Evolutionary conservation across 2,797 vertebrate genomes (phyloP), one percentile per base, ranked within the genome.

Genomic region (Microctenopoma stevenorrisi): DNA sequence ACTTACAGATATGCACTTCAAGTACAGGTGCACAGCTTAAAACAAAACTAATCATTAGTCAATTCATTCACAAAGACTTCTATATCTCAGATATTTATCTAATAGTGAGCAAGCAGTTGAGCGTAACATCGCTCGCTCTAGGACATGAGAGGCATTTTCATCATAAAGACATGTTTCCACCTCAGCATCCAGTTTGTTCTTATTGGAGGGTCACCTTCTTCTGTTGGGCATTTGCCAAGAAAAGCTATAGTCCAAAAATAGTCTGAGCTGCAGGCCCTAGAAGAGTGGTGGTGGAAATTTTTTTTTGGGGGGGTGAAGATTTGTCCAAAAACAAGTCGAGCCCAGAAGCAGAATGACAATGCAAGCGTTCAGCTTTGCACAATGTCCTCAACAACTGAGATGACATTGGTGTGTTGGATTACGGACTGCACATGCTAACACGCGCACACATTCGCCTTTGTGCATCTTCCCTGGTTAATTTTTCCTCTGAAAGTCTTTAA

Each of bases 221-320:
- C 67, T 85, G 86, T 81, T 81, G 78, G 86, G 79, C 72, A 63
- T 26, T 81, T 64, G 86, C 78, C 78, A 86, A 86, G 80, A 89
- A 62, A 77, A 85, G 78, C 74, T 67, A 47, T 46, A 42, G 44
- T 76, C 80, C 71, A 79, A 87, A 88, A 90, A 89, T 90, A 90
- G 84, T 56, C n/a, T 0, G n/a, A 35, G 83, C 87, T 73, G 49
- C 55, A 8, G 76, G 90, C 78, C 37, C 46, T 82, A 35, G 22
- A 76, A 71, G 79, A 74, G 81, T 52, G 65, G 35, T 51, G 25
- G 35, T 42, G 42, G 18, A n/a, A 79, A 72, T 80, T 86, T 85
- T 85, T 74, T 51, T 68, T 22, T 22, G 1, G 1, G 22, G 22
- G 22, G 37, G 40, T 64, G 42, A 79, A 76, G 71, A 82, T 74